Conservation (phyloP, 2,797 vertebrate species). For the Bufotes viridis region DNA sequence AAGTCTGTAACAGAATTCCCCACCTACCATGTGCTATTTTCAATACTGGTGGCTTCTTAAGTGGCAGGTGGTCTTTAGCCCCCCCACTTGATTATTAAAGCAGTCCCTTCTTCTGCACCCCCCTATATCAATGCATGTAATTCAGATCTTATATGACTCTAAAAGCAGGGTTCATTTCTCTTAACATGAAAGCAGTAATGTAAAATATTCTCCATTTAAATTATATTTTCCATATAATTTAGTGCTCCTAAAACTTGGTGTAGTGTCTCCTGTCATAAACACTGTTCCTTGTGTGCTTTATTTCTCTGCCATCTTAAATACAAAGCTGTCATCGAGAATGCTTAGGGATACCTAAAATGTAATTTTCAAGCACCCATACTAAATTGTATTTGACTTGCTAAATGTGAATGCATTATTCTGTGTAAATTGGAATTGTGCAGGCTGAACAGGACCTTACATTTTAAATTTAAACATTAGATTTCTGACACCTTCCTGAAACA, state of each 20-base stretch:
- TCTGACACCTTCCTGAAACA: background rate
- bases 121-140: no score
- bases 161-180: no score
- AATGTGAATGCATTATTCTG: conserved; percentile 8
- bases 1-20: no score
- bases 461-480: background rate
- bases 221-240: background rate
- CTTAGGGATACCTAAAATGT: no score
- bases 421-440: background rate
- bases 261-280: background rate
- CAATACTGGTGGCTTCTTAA: no score
- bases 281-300: background rate
- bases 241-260: background rate
- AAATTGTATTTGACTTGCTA: background rate
- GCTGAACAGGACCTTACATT: background rate
- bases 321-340: conserved; percentile 1
- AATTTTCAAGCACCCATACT: background rate
- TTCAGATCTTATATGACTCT: no score
- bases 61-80: no score
- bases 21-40: no score
- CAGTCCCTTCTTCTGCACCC: no score
- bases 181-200: no score
- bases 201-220: no score
- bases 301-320: background rate
- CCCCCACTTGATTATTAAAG: no score